Evolutionary conservation across 2,797 vertebrate species (phyloP), one percentile per base, ranked within the genome.

Genomic region (Odontamblyopus lacepedii): DNA sequence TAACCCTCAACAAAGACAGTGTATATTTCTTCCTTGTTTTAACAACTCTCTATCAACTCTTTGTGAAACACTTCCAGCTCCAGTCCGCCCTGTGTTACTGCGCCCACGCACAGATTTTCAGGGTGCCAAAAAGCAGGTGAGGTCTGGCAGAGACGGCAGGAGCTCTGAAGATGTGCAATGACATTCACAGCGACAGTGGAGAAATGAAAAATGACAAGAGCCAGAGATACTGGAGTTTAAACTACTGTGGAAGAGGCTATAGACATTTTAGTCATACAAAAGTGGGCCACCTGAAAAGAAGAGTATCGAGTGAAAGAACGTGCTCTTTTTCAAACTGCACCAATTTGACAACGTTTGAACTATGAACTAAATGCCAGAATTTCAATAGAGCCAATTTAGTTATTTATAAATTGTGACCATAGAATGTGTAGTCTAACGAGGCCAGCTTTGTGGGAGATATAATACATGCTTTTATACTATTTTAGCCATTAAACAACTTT

Each of bases 181-280:
- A 67, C 64, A 67, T 67, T 32, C 64, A 53, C 63, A 51, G 8
- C 12, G 63, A 64, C 63, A 13, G 26, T 4, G 23, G 64, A 53
- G 27, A 63, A 29, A 50, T 65, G 41, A 18, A 50, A 53, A 67
- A 16, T 51, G 64, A 53, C 64, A 67, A 19, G 16, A 67, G 27
- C 26, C 18, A 18, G 27, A 67, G 48, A 67, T 18, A 19, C 26
- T 30, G 18, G 27, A 23, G 32, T 16, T 65, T 29, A 12, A 19
- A 51, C 64, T 27, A 2, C 48, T 18, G 48, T 5, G 27, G 48
- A 51, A 48, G 48, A 30, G 64, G 48, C 44, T 48, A 53, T 13
- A 30, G 16, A 67, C 44, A n/a, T 51, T 51, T 51, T 67, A 67
- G 29, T 51, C 64, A 53, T 53, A 16, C 48, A 67, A 53, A 67